phyloP scores from a whole-genome alignment of 2,797 vertebrate genomes.

The Gouania willdenowi region DNA sequence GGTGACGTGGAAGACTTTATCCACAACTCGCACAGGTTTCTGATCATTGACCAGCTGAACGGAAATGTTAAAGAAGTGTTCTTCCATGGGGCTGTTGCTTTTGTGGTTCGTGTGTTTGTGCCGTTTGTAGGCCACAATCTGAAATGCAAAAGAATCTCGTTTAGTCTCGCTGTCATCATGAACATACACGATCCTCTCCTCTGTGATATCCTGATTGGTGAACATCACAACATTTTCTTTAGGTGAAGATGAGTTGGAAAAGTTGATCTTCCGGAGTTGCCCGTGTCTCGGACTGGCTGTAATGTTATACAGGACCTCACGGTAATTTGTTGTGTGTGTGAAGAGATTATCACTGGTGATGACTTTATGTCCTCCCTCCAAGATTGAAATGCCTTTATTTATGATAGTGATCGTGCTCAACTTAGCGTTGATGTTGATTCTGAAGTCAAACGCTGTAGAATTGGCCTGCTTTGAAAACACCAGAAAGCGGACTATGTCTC shows the following conservation, averaged over 20 bases:
- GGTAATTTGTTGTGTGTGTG: constrained; percentile 66
- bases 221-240: constrained; percentile 72
- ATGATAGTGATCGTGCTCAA: constrained; percentile 62
- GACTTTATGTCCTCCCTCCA: constrained; percentile 83
- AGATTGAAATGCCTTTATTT: constrained; percentile 80
- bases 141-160: constrained; percentile 78
- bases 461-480: constrained; percentile 74
- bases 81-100: constrained; percentile 27
- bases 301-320: constrained; percentile 76
- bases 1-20: constrained; percentile 83
- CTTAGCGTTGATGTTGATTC: constrained; percentile 77
- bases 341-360: constrained; percentile 81
- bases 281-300: constrained; percentile 76
- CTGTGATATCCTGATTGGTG: constrained; percentile 78
- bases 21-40: constrained; percentile 81
- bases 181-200: constrained; percentile 78
- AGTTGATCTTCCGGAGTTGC: constrained; percentile 70
- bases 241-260: constrained; percentile 68
- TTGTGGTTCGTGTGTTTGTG: constrained; percentile 32
- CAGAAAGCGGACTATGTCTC: constrained; percentile 80
- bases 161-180: constrained; percentile 87
- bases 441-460: constrained; percentile 76
- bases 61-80: constrained; percentile 79
- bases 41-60: constrained; percentile 87
- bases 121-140: constrained; percentile 48